Conservation (phyloP, 2,888 invertebrate species). For the Cryptosula pallasiana region DNA sequence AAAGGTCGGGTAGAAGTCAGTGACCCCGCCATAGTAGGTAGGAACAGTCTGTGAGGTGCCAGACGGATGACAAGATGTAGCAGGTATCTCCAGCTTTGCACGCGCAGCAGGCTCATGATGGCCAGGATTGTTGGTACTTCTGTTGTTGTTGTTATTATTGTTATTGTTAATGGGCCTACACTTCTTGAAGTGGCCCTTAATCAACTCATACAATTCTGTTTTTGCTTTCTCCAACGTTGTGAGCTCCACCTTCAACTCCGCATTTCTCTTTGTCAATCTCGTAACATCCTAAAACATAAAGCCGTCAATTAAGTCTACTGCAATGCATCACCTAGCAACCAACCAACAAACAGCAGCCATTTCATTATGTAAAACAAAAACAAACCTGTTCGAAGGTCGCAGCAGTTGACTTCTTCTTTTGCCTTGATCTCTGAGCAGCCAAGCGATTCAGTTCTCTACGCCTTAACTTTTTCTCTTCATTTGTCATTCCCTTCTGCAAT, state of each 20-base stretch:
- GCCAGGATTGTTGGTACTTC: background rate
- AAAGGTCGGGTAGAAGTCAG: no score
- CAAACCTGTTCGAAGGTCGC: background rate
- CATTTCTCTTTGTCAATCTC: constrained; percentile 8
- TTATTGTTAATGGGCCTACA: background rate
- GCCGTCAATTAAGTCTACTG: background rate
- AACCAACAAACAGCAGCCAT: background rate
- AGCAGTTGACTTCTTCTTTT: constrained; percentile 1
- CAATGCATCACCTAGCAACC: background rate
- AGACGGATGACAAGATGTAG: no score
- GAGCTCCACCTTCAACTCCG: constrained; percentile 5
- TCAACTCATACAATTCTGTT: background rate
- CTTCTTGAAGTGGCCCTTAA: constrained; percentile 12
- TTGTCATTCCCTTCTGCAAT: constrained; percentile 8
- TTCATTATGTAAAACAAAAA: no score
- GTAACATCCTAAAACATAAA: background rate
- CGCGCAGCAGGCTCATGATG: background rate
- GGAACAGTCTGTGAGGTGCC: no score
- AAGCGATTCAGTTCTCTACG: background rate
- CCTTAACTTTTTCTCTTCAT: background rate
- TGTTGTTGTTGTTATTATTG: background rate
- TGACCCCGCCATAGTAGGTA: no score
- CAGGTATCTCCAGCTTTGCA: background rate
- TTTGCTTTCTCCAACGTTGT: background rate
- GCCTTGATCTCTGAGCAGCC: constrained; percentile 12